Evolutionary conservation across 2,113 vertebrate genomes (phyloP).

Genomic region (Ia io): DNA sequence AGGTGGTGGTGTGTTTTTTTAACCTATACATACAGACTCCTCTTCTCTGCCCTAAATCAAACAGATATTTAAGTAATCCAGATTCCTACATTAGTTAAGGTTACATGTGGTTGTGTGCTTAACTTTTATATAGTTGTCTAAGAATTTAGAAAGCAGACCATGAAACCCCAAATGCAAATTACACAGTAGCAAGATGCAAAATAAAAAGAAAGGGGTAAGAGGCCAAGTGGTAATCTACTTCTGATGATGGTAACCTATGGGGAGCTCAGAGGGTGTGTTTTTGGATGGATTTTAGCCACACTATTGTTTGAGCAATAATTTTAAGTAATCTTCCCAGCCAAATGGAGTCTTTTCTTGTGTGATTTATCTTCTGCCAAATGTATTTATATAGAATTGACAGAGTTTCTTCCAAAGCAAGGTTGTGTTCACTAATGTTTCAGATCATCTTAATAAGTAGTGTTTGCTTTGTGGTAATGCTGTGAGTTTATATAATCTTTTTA

Average conservation of each 20-base stretch:
- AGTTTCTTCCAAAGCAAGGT: not conserved
- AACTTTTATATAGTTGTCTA: slow-evolving; percentile 4
- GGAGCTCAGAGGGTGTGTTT: slow-evolving; percentile 72
- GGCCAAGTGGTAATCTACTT: slow-evolving; percentile 62
- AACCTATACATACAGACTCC: not conserved
- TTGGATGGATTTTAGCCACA: slow-evolving; percentile 66
- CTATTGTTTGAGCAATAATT: slow-evolving; percentile 77
- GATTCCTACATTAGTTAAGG: slow-evolving; percentile 4
- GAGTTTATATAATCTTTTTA: not conserved
- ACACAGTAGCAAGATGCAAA: slow-evolving; percentile 67
- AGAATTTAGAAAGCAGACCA: slow-evolving; percentile 55
- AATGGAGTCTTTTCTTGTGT: slow-evolving; percentile 65
- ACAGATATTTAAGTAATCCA: slow-evolving; percentile 31
- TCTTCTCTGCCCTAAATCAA: slow-evolving; percentile 11
- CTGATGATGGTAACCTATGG: not conserved
- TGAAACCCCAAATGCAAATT: slow-evolving; percentile 79
- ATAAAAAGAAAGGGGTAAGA: slow-evolving; percentile 55
- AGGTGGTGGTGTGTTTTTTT: not conserved
- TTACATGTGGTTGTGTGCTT: not conserved
- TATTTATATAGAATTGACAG: slow-evolving; percentile 67
- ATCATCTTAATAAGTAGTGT: slow-evolving; percentile 52
- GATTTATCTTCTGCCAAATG: slow-evolving; percentile 76
- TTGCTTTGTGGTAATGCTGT: slow-evolving; percentile 9
- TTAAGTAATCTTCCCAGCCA: slow-evolving; percentile 74
- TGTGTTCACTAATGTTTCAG: slow-evolving; percentile 11